Base-by-base conservation (phyloP, 2,888 invertebrate species). In the Sphaerophoria taeniata region DNA sequence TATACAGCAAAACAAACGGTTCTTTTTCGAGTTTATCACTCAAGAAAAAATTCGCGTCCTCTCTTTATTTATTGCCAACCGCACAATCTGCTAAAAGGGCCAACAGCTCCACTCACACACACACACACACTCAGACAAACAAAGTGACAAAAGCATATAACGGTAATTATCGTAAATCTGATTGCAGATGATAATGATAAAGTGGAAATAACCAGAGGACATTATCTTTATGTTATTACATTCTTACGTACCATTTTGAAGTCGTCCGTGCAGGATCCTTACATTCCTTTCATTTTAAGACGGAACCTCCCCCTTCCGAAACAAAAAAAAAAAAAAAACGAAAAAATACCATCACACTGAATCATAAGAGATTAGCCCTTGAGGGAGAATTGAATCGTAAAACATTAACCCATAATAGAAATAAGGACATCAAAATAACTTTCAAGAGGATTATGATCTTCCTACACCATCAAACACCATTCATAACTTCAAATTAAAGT, bases 101-200 rank as follows among this genome's bases (percentile, higher is more conserved):
- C 43, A 34, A 47, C 16, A 3, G 36, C 16, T 49, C 56, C 24
- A 33, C n/a, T n/a, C n/a, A n/a, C n/a, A n/a, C 36, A 14, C 39
- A 39, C 14, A 58, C 43, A 51, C 45, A 55, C 33, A 7, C 39
- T 24, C 24, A 24, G 24, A n/a, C 12, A 34, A 49, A 33, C 51
- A 34, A 49, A 12, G 58, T 24, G 31, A 55, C 43, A 9, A 53
- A 6, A 36, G 56, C 11, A 58, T 65, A 24, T 75, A 72, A 55
- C 51, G 71, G 84, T 76, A 71, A 84, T 71, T 71, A 76, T 81
- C 60, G 71, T 71, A 75, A 84, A 63, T 80, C 75, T 60, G 67
- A 80, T 80, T 84, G 75, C 56, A 74, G 78, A 83, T 83, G 70
- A 83, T 75, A 75, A 51, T 47, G 83, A 78, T 83, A 70, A 56